These are phyloP conservation scores for Eulithis prunata DNA, from an alignment of 2,888 invertebrate species.

Conservation along the genomic window DNA sequence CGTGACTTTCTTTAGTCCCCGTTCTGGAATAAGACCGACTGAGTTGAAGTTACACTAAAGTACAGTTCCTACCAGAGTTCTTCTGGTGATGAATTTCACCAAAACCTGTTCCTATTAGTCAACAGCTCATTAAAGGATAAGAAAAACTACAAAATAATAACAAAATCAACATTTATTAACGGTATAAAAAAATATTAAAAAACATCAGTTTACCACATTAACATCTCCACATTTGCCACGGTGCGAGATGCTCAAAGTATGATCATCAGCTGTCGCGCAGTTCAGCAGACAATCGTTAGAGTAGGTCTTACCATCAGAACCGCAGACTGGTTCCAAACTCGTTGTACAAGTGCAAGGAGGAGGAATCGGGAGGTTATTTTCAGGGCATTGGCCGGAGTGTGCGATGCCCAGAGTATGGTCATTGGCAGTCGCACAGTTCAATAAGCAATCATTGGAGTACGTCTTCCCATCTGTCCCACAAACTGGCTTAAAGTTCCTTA, in stretches of 20 bases:
- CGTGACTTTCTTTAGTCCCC: too few species aligned
- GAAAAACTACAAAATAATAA: not conserved
- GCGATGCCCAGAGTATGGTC: constrained; percentile 2
- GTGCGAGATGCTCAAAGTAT: constrained; percentile 6
- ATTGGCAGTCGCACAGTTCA: constrained; percentile 12
- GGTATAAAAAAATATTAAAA: not conserved
- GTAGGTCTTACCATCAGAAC: constrained; percentile 12
- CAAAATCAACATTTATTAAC: constrained; percentile 14
- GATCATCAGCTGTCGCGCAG: constrained; percentile 11
- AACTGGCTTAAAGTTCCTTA: constrained; percentile 30
- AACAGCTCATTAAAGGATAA: not conserved
- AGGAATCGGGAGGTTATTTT: too few species aligned
- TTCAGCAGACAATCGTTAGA: constrained; percentile 7
- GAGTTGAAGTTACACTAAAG: too few species aligned
- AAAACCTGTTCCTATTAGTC: too few species aligned
- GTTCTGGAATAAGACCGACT: too few species aligned
- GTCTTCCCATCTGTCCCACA: constrained; percentile 13
- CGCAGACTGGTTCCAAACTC: constrained; percentile 27
- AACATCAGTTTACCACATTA: constrained; percentile 2
- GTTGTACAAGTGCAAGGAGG: constrained; percentile 34
- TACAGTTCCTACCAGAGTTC: too few species aligned
- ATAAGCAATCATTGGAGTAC: constrained; percentile 4
- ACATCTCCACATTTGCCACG: constrained; percentile 30
- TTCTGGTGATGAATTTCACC: too few species aligned
- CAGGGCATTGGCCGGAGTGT: constrained; percentile 2